Conservation (phyloP, 2,888 invertebrate species). For the Lepidonotus clava region DNA sequence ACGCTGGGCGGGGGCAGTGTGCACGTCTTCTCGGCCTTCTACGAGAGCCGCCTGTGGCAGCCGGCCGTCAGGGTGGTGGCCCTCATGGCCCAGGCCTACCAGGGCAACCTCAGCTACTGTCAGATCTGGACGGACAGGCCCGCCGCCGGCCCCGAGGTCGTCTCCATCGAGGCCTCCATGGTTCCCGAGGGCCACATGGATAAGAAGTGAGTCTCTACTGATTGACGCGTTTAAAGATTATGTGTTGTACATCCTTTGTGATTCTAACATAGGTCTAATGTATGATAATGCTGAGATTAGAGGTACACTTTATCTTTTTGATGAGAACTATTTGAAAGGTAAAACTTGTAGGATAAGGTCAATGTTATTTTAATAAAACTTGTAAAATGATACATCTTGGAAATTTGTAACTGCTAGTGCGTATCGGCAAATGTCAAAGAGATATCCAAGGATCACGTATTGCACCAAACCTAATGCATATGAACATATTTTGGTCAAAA, state of each 20-base stretch:
- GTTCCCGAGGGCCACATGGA: constrained; percentile 23
- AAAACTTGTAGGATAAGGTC: too few relatives aligned
- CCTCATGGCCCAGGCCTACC: not conserved
- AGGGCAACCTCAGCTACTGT: constrained; percentile 25
- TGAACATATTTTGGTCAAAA: too few relatives aligned
- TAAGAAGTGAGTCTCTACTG: not conserved
- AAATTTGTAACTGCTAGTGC: too few relatives aligned
- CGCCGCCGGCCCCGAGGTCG: constrained; percentile 17
- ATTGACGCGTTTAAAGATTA: not conserved
- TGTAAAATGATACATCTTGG: too few relatives aligned
- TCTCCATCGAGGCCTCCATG: not conserved
- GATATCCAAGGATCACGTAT: too few relatives aligned
- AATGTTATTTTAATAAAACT: too few relatives aligned
- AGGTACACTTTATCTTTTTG: too few relatives aligned
- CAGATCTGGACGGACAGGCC: constrained; percentile 10
- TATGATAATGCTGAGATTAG: not conserved
- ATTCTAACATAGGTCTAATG: not conserved
- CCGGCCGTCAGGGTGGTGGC: constrained; percentile 39
- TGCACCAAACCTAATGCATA: too few relatives aligned
- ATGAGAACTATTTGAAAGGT: too few relatives aligned
- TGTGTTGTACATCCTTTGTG: not conserved
- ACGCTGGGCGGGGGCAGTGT: not conserved
- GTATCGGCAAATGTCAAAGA: too few relatives aligned
- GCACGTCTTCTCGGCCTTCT: constrained; percentile 45
- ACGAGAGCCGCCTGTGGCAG: constrained; percentile 41